Percentiles rank a stretch among this genome's conserved stretches.
phyloP scores from a whole-genome alignment of 2,113 vertebrate genomes.

The Neofelis nebulosa region DNA sequence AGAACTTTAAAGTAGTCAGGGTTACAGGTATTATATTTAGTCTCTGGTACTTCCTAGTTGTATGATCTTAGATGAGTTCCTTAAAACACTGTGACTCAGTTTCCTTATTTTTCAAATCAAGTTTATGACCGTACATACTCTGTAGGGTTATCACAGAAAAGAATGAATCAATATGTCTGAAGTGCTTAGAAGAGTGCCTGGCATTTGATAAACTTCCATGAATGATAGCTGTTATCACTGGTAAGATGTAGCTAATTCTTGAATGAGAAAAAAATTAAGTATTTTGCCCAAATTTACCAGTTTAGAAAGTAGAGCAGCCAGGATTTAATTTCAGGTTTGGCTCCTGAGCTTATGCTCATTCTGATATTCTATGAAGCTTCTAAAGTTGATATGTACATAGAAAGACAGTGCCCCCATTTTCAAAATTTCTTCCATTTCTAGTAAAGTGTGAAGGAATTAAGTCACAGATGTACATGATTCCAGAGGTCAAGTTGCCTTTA shows the following conservation, averaged over 20 bases:
- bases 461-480: background rate
- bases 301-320: background rate
- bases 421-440: background rate
- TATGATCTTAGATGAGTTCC: background rate
- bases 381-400: background rate
- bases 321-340: slow-evolving; percentile 10
- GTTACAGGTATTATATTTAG: background rate
- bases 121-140: background rate
- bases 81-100: background rate
- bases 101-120: background rate
- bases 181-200: background rate
- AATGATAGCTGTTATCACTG: background rate
- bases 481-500: background rate
- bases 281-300: background rate
- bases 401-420: background rate
- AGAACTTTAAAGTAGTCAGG: background rate
- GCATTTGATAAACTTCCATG: background rate
- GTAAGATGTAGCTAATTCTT: background rate
- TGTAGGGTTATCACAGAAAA: background rate
- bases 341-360: background rate
- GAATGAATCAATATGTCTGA: background rate
- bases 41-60: background rate
- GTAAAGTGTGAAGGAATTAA: slow-evolving; percentile 21
- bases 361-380: background rate
- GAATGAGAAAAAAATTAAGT: background rate